Evolutionary conservation across 2,113 vertebrate species (phyloP), one percentile per base, ranked within the genome.

Genomic region (Eclectus roratus): DNA sequence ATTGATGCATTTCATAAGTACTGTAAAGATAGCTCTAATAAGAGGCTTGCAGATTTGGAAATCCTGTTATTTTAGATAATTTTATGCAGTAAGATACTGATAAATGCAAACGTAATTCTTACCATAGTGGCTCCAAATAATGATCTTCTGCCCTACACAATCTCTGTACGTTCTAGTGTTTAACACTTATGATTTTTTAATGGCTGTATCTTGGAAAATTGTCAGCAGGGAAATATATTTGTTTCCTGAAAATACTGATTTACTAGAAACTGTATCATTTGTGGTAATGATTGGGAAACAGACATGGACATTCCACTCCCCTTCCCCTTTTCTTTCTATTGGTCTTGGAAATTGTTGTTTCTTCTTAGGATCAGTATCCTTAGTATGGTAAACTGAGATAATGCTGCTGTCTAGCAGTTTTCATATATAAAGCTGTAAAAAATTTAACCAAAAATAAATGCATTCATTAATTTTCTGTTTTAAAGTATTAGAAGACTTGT

Each of bases 1-100:
- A 31, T 24, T 63, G 76, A 73, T 77, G 77, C 56, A 13, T 81
- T 92, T 94, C 49, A 78, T 65, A 83, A 82, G 85, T 35, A 20
- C 0, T 0, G 46, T 50, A 43, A 52, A 24, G 31, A 65, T 33
- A 88, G 41, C 85, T 69, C 47, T 33, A 50, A 68, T 39, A 28
- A 47, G n/a, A 50, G 21, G 46, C 50, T 70, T 63, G 52, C 33
- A 52, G 23, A 58, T 92, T 82, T 37, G 31, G 17, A 65, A 61
- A 20, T 21, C n/a, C 60, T 80, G 7, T 55, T 80, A 44, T 82
- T 68, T 65, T 61, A 46, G 7, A 73, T 6, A 72, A 37, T 82
- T 70, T 63, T 66, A 28, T 80, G 25, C 37, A 63, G 46, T 61
- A 60, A 74, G 24, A 23, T 63, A 37, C 19, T 39, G 23, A 39